phyloP scores from a whole-genome alignment of 64 coral and sea anemone species.

The Orbicella faveolata region DNA sequence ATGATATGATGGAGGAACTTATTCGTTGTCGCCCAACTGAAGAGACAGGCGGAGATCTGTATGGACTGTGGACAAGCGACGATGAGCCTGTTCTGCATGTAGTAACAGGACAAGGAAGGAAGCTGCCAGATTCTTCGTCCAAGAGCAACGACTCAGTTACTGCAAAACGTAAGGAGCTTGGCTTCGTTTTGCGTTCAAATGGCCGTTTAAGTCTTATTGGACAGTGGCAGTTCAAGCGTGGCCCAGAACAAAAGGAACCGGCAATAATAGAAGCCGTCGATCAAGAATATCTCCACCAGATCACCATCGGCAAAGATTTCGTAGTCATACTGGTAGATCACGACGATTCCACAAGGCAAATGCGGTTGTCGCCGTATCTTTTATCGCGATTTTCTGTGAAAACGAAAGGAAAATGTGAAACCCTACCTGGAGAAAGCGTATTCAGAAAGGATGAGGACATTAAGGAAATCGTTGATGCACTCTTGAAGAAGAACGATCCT shows the following conservation, averaged over 20 bases:
- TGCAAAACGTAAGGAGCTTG: not conserved
- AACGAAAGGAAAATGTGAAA: not conserved
- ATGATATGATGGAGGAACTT: not conserved
- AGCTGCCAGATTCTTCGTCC: not conserved
- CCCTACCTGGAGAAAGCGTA: not conserved
- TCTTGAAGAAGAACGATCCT: not conserved
- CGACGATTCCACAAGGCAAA: not conserved
- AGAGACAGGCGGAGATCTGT: conserved; percentile 42
- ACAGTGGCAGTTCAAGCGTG: not conserved
- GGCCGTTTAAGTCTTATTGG: not conserved
- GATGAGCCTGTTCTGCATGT: conserved; percentile 58
- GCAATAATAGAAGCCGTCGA: not conserved
- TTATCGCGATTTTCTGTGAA: not conserved
- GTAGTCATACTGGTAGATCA: not conserved
- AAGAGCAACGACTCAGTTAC: not conserved
- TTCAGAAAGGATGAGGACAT: not conserved
- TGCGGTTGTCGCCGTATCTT: not conserved
- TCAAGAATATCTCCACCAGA: not conserved
- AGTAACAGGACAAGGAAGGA: not conserved
- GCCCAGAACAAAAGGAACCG: not conserved
- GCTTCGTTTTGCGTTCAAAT: not conserved
- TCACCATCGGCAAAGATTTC: no score
- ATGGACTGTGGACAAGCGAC: conserved; percentile 69
- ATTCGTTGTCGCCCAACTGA: not conserved
- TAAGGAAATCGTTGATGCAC: not conserved